These are phyloP conservation scores for Ips nitidus DNA, from an alignment of 1,140 invertebrate species.

Conservation along the genomic window DNA sequence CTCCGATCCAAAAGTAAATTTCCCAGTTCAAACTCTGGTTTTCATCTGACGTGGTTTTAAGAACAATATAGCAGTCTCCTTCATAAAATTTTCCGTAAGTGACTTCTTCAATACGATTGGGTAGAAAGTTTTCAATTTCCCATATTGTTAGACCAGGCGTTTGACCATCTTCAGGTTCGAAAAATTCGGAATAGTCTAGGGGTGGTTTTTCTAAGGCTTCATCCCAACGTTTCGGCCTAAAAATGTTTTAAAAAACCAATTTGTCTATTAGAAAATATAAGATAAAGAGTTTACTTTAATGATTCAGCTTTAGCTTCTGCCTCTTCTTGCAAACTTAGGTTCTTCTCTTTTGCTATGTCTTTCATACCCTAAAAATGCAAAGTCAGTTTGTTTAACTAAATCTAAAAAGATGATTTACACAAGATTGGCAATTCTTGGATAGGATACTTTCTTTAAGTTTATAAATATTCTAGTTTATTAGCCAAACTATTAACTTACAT, in stretches of 20 bases:
- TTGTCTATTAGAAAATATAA: background rate
- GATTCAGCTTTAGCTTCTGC: slow-evolving; percentile 65
- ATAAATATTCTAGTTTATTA: no score
- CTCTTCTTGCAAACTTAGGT: slow-evolving; percentile 63
- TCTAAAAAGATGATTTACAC: background rate
- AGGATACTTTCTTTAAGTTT: no score
- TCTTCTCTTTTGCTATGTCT: slow-evolving; percentile 91
- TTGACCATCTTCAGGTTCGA: slow-evolving; percentile 96
- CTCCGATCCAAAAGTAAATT: slow-evolving; percentile 99
- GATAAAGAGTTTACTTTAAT: slow-evolving; percentile 58
- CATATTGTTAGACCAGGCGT: slow-evolving; percentile 85
- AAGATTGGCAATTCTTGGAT: no score
- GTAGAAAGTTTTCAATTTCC: slow-evolving; percentile 99
- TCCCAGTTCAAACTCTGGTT: slow-evolving; percentile 87
- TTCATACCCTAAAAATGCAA: slow-evolving; percentile 80
- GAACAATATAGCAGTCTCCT: slow-evolving; percentile 97
- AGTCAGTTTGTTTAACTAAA: background rate
- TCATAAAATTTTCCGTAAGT: slow-evolving; percentile 98
- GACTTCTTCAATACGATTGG: slow-evolving; percentile 88
- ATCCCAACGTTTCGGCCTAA: slow-evolving; percentile 85
- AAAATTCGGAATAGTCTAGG: slow-evolving; percentile 98
- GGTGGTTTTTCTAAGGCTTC: slow-evolving; percentile 93
- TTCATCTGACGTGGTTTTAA: slow-evolving; percentile 89
- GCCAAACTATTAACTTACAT: no score
- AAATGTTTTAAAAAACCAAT: slow-evolving; percentile 28